These are phyloP conservation scores for Ceyx melanurus DNA, from an alignment of 2,113 vertebrate genomes.

Conservation along the genomic window DNA sequence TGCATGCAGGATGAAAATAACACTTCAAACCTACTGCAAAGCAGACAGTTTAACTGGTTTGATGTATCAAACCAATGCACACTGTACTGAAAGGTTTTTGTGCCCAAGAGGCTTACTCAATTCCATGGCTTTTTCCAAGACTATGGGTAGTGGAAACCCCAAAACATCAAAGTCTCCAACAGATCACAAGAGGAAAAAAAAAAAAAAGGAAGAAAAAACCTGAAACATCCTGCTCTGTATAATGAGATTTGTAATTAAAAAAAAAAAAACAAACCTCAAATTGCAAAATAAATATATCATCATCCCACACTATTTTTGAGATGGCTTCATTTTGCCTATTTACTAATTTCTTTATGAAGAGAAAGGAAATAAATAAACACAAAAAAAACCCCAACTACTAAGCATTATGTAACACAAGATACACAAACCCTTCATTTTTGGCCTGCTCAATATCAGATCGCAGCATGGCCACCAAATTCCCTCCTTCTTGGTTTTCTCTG, in stretches of 20 bases:
- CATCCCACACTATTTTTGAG: not conserved
- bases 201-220: not conserved
- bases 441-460: slow-evolving; percentile 79
- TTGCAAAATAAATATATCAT: not conserved
- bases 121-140: not conserved
- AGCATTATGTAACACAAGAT: not conserved
- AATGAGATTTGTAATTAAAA: not conserved
- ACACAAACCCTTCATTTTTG: slow-evolving; percentile 81
- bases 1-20: not conserved
- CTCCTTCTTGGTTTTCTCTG: slow-evolving; percentile 85
- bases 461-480: slow-evolving; percentile 85
- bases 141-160: not conserved
- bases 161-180: not conserved
- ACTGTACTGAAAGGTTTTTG: not conserved
- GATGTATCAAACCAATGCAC: not conserved
- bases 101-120: not conserved
- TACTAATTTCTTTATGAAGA: not conserved
- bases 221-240: not conserved
- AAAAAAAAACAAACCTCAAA: not conserved
- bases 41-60: not conserved
- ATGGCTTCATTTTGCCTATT: not conserved
- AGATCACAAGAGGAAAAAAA: not conserved
- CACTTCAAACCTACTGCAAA: not conserved
- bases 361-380: not conserved
- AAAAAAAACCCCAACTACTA: not conserved